Base-by-base conservation (phyloP, 2,888 invertebrate species). In the Temnothorax unifasciatus region DNA sequence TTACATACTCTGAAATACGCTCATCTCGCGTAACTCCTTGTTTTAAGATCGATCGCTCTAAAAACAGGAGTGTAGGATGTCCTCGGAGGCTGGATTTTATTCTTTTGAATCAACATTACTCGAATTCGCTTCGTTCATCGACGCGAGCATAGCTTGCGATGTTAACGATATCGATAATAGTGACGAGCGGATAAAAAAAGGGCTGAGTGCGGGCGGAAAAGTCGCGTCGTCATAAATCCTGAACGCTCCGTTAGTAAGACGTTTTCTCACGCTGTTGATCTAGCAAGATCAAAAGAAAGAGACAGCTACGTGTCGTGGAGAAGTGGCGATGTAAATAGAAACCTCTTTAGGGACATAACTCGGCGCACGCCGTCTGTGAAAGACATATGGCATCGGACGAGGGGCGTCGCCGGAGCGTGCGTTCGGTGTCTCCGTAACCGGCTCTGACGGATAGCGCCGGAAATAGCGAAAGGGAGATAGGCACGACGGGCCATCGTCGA, bases 381-480 rank as follows among this genome's bases (percentile, higher is more conserved):
- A 94, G 93, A 94, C 91, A 92, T 91, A 94, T 92, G 90, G 91
- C 91, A 90, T 86, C 84, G 82, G 71, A 47, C 61, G 83, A 90
- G 92, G 76, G 93, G 93, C 93, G 93, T 90, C 89, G 83, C 82
- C 87, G 73, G 69, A 83, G 87, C 87, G 88, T 85, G 85, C 89
- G 86, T 86, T 87, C 87, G 87, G 88, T 87, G 90, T 93, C 93
- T 92, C 89, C 92, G 92, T 94, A 94, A 94, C 92, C 89, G 92
- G 92, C 88, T 83, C 92, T 94, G 94, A 94, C 93, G 93, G 93
- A 94, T 94, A 92, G 93, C 92, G 93, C 92, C 94, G 92, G 93
- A 94, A 94, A 94, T 94, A 94, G 94, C 93, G 91, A 89, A 89
- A 86, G 90, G 86, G 88, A 83, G 88, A 83, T 83, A 82, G 86